Base-by-base conservation (phyloP, 1,140 invertebrate genomes). In the Propsilocerus akamusi region DNA sequence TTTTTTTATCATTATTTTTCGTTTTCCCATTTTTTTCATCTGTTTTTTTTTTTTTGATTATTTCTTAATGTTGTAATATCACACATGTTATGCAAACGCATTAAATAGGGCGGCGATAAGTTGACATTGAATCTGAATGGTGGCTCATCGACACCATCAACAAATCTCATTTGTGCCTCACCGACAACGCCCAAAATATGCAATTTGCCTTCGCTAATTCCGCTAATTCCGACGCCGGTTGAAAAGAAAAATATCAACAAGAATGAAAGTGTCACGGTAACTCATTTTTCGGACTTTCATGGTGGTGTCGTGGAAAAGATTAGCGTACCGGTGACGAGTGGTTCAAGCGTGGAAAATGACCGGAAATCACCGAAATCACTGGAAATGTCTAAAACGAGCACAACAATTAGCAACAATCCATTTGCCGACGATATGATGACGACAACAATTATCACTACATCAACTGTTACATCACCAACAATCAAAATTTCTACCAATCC, bases 101-200 rank as follows among this genome's bases (percentile, higher is more conserved):
- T 41, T n/a, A 32, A 32, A 26, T 3, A 65, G 81, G 81, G 81
- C 55, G 81, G 81, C 55, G 81, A 83, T 64, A 83, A 83, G 64
- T 59, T 83, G 61, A 84, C 80, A 34, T 65, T 83, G 47, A 72
- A 76, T 52, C 73, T 81, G 53, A 72, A 65, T 50, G 67, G 58
- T 48, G 52, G 57, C 52, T 53, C 25, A 48, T 53, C 46, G 51
- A 57, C 41, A 52, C 59, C 51, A 49, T 49, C 50, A 51, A 49
- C 49, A 28, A 50, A 50, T 48, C 51, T 48, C 11, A 47, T 48
- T 25, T 48, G 22, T 51, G 52, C 52, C 49, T 51, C 50, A 50
- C 22, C 46, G 51, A 48, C 26, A 54, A 47, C 22, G 41, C 32
- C 26, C 46, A 52, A 12, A 54, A 56, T 47, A 54, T 53, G 25